phyloP scores from a whole-genome alignment of 37 sponge, comb jelly and placozoan species.

The Chondrosia reniformis region DNA sequence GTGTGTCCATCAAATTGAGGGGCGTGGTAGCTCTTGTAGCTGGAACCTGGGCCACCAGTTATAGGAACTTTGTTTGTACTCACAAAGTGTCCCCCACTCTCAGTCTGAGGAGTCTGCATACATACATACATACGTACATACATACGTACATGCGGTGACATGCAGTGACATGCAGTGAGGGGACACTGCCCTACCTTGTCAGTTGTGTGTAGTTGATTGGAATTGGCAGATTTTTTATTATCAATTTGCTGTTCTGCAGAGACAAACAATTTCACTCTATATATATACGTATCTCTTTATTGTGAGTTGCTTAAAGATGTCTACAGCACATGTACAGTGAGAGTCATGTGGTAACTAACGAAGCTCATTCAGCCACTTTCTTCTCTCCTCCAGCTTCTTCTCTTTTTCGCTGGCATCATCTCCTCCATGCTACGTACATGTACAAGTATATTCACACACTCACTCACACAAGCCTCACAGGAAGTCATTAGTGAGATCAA shows the following conservation, averaged over 20 bases:
- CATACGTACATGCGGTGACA: neutral
- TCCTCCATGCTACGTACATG: neutral
- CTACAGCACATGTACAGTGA: too few species aligned
- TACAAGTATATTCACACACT: neutral
- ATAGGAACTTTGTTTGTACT: too few species aligned
- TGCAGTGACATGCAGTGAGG: neutral
- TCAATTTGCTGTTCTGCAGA: too few species aligned
- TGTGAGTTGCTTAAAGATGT: too few species aligned
- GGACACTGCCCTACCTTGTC: neutral
- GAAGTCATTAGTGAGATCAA: neutral
- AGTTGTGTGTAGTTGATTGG: too few species aligned
- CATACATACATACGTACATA: neutral
- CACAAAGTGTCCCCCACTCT: too few species aligned
- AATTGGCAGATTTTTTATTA: too few species aligned
- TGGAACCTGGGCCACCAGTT: too few species aligned
- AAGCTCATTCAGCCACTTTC: constrained; percentile 2
- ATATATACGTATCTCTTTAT: too few species aligned
- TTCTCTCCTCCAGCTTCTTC: neutral
- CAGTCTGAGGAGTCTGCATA: too few species aligned
- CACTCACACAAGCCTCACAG: neutral
- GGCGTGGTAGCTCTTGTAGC: neutral
- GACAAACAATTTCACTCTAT: too few species aligned
- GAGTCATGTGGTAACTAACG: neutral
- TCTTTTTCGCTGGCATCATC: neutral
- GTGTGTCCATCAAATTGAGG: neutral